A percentile compares a stretch with the other conserved stretches of the same genome.
phyloP scores from a whole-genome alignment of 2,113 vertebrate species.

The Oryzias melastigma region DNA sequence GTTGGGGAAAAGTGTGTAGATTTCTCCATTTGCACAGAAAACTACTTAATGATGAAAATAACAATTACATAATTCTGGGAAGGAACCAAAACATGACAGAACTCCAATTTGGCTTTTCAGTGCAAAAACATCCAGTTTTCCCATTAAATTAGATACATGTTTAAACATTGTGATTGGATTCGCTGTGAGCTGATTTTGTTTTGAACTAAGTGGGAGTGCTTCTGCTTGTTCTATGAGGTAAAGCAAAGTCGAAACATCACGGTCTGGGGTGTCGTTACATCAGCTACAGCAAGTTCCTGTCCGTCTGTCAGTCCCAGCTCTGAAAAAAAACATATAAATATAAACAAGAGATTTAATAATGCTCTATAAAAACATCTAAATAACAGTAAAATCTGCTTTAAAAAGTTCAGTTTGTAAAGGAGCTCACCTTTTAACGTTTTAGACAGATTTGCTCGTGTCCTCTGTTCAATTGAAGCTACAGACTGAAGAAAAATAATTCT shows the following conservation, averaged over 20 bases:
- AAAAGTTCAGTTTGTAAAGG: slow-evolving; percentile 3
- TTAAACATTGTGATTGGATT: slow-evolving; percentile 22
- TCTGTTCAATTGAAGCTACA: slow-evolving; percentile 90
- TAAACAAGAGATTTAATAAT: background rate
- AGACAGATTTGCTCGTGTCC: slow-evolving; percentile 89
- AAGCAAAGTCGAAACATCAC: slow-evolving; percentile 93
- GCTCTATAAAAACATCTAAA: no score
- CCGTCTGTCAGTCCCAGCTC: slow-evolving; percentile 88
- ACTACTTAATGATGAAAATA: no score
- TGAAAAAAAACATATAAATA: slow-evolving; percentile 58
- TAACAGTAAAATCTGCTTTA: background rate
- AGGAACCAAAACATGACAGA: slow-evolving; percentile 19
- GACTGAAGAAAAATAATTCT: slow-evolving; percentile 66
- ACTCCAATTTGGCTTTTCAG: slow-evolving; percentile 48
- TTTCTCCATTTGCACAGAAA: no score
- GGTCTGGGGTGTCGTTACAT: slow-evolving; percentile 93
- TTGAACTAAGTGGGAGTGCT: slow-evolving; percentile 19
- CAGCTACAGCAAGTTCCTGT: slow-evolving; percentile 92
- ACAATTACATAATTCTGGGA: no score
- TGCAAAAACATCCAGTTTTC: slow-evolving; percentile 39
- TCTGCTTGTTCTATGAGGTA: slow-evolving; percentile 77
- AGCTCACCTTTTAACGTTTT: slow-evolving; percentile 89
- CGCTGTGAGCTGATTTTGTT: slow-evolving; percentile 37
- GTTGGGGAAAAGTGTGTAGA: no score
- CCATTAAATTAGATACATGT: slow-evolving; percentile 18